Evolutionary conservation across 2,888 invertebrate genomes (phyloP).

Genomic region (Lucinisca nassula): DNA sequence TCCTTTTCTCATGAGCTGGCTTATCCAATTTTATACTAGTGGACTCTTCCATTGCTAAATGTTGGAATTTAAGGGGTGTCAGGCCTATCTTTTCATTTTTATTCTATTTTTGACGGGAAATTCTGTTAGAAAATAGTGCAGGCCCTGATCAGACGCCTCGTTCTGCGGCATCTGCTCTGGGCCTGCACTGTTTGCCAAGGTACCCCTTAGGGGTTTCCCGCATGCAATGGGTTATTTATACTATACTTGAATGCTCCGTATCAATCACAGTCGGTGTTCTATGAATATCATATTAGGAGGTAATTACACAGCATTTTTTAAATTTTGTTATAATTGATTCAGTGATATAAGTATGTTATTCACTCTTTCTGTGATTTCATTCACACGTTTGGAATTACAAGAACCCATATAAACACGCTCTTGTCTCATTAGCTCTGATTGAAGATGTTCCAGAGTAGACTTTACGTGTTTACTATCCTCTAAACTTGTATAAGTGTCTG

Average conservation of each 20-base stretch:
- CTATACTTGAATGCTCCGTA: background rate
- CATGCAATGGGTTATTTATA: too few relatives aligned
- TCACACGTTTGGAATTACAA: constrained; percentile 29
- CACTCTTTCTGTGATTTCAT: constrained; percentile 2
- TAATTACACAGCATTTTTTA: too few relatives aligned
- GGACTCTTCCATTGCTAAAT: background rate
- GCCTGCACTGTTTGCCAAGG: too few relatives aligned
- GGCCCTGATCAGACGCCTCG: too few relatives aligned
- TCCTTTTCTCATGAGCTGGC: too few relatives aligned
- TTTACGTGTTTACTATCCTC: constrained; percentile 25
- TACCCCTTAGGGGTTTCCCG: too few relatives aligned
- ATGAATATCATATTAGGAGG: too few relatives aligned
- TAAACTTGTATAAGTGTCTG: constrained; percentile 35
- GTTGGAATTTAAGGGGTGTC: background rate
- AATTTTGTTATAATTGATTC: background rate
- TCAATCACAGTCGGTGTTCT: background rate
- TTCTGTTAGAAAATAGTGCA: too few relatives aligned
- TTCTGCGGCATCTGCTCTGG: too few relatives aligned
- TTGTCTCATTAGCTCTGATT: constrained; percentile 50
- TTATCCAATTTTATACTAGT: background rate
- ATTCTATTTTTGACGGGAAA: too few relatives aligned
- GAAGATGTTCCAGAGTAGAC: constrained; percentile 37
- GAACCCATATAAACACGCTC: constrained; percentile 30
- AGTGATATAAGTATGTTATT: background rate
- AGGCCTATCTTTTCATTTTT: too few relatives aligned